Evolutionary conservation across 2,888 invertebrate genomes (phyloP).

Genomic region (Torymus auratus): DNA sequence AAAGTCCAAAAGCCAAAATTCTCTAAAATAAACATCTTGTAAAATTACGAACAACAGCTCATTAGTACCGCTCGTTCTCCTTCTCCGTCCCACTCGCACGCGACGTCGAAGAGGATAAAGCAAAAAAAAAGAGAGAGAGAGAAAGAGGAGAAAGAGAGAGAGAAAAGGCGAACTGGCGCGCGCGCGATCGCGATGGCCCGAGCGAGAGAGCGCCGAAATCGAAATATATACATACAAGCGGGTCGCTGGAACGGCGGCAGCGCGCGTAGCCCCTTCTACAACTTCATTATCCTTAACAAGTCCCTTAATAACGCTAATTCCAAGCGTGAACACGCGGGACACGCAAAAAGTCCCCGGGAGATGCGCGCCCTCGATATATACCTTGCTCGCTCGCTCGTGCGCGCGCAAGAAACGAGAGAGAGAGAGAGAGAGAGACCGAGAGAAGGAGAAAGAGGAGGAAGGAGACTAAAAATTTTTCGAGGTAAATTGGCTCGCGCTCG

Average conservation of each 20-base stretch:
- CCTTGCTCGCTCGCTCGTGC: constrained; percentile 58
- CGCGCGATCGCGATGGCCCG: too few species aligned
- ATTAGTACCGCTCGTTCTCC: constrained; percentile 34
- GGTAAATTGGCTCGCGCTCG: constrained; percentile 28
- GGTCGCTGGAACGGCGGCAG: constrained; percentile 2
- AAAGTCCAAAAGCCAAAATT: neutral
- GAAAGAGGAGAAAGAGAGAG: too few species aligned
- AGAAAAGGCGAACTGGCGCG: too few species aligned
- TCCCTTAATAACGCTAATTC: constrained; percentile 61
- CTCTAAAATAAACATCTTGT: constrained; percentile 39
- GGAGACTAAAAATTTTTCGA: constrained; percentile 39
- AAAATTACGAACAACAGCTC: constrained; percentile 48
- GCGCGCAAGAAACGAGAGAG: constrained; percentile 61
- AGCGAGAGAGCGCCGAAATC: constrained; percentile 27
- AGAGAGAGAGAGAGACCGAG: constrained; percentile 45
- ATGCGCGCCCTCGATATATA: constrained; percentile 30
- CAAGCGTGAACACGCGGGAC: constrained; percentile 61
- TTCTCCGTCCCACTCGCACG: neutral
- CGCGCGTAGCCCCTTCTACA: constrained; percentile 46
- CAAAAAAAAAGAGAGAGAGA: too few species aligned
- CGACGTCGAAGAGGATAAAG: too few species aligned
- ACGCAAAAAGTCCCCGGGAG: constrained; percentile 59
- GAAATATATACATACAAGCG: constrained; percentile 33
- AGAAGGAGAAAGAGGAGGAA: constrained; percentile 52
- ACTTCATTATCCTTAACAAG: constrained; percentile 60